A percentile compares a stretch with the other conserved stretches of the same genome.
Conservation (phyloP, 2,888 invertebrate species). For the Yponomeuta plumbellus region DNA sequence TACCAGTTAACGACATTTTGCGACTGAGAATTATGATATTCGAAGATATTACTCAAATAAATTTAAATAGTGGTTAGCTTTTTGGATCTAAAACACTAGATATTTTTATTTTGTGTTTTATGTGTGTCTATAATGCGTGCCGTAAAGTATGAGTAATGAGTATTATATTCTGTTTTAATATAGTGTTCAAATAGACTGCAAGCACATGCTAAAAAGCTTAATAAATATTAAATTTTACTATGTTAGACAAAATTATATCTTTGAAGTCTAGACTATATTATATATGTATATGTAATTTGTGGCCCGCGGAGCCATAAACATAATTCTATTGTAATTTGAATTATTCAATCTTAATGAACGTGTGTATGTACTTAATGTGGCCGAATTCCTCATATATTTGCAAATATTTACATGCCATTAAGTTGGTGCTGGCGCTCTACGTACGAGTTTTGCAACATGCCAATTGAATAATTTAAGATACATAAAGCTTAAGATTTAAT, state of each 20-base stretch:
- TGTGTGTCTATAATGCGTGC: too few species aligned
- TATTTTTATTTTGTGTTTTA: too few species aligned
- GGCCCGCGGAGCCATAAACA: background rate
- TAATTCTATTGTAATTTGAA: constrained; percentile 9
- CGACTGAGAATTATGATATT: background rate
- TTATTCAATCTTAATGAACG: constrained; percentile 6
- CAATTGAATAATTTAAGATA: too few species aligned
- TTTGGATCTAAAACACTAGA: too few species aligned
- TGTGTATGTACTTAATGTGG: background rate
- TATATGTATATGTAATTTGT: background rate
- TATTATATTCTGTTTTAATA: too few species aligned
- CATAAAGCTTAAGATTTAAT: too few species aligned
- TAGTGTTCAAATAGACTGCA: too few species aligned
- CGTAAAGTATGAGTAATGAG: too few species aligned
- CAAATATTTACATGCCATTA: constrained; percentile 1
- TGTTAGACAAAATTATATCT: too few species aligned
- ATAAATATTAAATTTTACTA: too few species aligned
- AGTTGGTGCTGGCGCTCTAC: background rate
- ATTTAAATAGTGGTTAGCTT: too few species aligned
- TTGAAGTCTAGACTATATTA: background rate
- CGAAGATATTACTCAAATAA: background rate
- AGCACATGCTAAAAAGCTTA: too few species aligned
- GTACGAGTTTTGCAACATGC: background rate
- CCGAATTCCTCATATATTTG: background rate
- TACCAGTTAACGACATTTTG: background rate